Evolutionary conservation across 2,888 invertebrate genomes (phyloP).

Genomic region (Platynereis dumerilii): DNA sequence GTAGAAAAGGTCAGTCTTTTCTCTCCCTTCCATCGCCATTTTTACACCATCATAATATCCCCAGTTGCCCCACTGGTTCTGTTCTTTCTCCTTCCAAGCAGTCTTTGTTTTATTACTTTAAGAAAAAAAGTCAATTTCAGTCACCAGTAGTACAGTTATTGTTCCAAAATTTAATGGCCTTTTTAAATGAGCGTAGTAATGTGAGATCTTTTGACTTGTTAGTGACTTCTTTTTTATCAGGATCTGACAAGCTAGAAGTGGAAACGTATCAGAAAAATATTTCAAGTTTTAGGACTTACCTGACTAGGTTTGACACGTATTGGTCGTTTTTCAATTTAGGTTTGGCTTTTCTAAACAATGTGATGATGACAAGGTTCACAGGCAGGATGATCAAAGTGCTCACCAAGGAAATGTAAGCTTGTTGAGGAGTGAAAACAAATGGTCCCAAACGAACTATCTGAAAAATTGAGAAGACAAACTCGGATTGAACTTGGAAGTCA

Average conservation of each 20-base stretch:
- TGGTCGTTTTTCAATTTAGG: not conserved
- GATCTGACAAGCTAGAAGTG: too few relatives aligned
- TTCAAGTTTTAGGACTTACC: too few relatives aligned
- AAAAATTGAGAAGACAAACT: too few relatives aligned
- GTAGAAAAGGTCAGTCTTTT: not conserved
- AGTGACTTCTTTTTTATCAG: too few relatives aligned
- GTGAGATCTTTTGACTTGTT: too few relatives aligned
- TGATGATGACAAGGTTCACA: slow-evolving; percentile 39
- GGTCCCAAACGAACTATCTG: slow-evolving; percentile 39
- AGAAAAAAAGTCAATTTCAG: too few relatives aligned
- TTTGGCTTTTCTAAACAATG: slow-evolving; percentile 39
- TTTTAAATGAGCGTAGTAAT: too few relatives aligned
- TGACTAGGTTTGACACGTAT: too few relatives aligned
- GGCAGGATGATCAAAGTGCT: slow-evolving; percentile 41
- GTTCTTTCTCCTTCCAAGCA: not conserved
- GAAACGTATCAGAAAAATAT: too few relatives aligned
- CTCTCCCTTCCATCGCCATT: not conserved
- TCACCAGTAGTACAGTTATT: too few relatives aligned
- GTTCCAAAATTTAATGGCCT: not conserved
- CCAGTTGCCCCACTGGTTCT: slow-evolving; percentile 1
- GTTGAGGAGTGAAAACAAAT: slow-evolving; percentile 39
- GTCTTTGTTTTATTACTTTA: not conserved
- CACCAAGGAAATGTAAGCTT: slow-evolving; percentile 40
- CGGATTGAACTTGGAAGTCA: too few relatives aligned
- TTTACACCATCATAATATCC: slow-evolving; percentile 2